Conservation (phyloP, 92 coral and sea anemone genomes). For the Porites rus region DNA sequence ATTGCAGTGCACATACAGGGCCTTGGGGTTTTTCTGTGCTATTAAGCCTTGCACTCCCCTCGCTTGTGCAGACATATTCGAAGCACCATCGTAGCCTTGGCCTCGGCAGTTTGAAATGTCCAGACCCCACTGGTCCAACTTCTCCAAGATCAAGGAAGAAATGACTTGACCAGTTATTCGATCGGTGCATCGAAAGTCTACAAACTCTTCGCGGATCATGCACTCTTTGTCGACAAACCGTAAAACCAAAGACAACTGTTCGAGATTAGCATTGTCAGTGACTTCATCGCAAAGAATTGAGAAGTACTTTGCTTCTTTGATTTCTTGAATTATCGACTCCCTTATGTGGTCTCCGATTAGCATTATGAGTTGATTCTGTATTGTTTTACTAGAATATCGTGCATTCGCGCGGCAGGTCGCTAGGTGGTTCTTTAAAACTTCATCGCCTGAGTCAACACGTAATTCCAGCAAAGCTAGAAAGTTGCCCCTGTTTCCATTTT, state of each 20-base stretch:
- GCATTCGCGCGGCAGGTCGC: slow-evolving; percentile 27
- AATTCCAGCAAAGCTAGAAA: slow-evolving; percentile 56
- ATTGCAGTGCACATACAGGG: too few species aligned
- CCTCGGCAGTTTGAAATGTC: slow-evolving; percentile 50
- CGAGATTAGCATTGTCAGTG: slow-evolving; percentile 61
- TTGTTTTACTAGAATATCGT: slow-evolving; percentile 30
- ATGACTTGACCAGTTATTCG: slow-evolving; percentile 60
- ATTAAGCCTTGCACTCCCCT: too few species aligned
- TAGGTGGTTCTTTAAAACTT: slow-evolving; percentile 25
- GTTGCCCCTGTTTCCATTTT: slow-evolving; percentile 46
- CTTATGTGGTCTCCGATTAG: slow-evolving; percentile 46
- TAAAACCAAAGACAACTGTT: slow-evolving; percentile 56
- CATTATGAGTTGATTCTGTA: slow-evolving; percentile 44
- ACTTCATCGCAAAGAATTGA: slow-evolving; percentile 65
- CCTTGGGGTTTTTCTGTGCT: too few species aligned
- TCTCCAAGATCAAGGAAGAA: slow-evolving; percentile 32
- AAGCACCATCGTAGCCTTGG: slow-evolving; percentile 70
- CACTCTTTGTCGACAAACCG: slow-evolving; percentile 53
- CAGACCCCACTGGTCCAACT: slow-evolving; percentile 42
- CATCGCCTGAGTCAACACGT: slow-evolving; percentile 45
- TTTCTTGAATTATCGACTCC: slow-evolving; percentile 21
- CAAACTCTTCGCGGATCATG: slow-evolving; percentile 58
- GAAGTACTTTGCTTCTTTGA: slow-evolving; percentile 49
- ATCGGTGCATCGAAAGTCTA: slow-evolving; percentile 48
- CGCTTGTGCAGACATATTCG: too few species aligned